Conservation (phyloP, 2,888 invertebrate genomes). For the Amphimallon solstitiale region DNA sequence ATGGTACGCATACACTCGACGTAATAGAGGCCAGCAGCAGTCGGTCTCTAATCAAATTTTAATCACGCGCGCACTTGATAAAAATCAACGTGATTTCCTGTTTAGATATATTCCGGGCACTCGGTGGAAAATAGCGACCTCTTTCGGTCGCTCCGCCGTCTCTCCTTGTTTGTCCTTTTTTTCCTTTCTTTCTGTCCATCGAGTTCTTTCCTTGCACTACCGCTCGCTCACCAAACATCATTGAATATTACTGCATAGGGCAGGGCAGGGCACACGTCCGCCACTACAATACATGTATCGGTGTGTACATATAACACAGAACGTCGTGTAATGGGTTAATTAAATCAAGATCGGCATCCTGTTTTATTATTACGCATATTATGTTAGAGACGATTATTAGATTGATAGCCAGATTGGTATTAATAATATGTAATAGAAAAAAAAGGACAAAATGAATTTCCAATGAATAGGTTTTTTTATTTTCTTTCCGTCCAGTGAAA, state of each 20-base stretch:
- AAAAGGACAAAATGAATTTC: too few relatives aligned
- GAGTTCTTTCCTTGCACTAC: not conserved
- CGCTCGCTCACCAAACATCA: conserved; percentile 19
- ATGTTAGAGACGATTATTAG: too few relatives aligned
- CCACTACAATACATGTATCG: too few relatives aligned
- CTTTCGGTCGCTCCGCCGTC: conserved; percentile 6
- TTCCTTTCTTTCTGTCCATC: too few relatives aligned
- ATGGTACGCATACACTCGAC: not conserved
- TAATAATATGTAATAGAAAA: too few relatives aligned
- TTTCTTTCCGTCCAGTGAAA: too few relatives aligned
- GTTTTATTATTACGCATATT: not conserved
- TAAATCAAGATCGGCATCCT: conserved; percentile 31
- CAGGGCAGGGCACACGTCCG: conserved; percentile 11
- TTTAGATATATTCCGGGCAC: conserved; percentile 27
- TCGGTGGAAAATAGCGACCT: conserved; percentile 27
- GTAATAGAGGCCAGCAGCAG: conserved; percentile 17
- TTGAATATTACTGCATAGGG: conserved; percentile 30
- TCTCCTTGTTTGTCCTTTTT: conserved; percentile 1
- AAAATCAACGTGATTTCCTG: conserved; percentile 35
- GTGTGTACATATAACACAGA: conserved; percentile 16
- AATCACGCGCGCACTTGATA: conserved; percentile 34
- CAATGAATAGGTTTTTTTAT: too few relatives aligned
- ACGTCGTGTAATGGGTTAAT: conserved; percentile 23
- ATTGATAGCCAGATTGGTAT: too few relatives aligned
- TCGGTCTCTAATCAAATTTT: conserved; percentile 29